Evolutionary conservation across 2,113 vertebrate species (phyloP).

Genomic region (Neopipo cinnamomea): DNA sequence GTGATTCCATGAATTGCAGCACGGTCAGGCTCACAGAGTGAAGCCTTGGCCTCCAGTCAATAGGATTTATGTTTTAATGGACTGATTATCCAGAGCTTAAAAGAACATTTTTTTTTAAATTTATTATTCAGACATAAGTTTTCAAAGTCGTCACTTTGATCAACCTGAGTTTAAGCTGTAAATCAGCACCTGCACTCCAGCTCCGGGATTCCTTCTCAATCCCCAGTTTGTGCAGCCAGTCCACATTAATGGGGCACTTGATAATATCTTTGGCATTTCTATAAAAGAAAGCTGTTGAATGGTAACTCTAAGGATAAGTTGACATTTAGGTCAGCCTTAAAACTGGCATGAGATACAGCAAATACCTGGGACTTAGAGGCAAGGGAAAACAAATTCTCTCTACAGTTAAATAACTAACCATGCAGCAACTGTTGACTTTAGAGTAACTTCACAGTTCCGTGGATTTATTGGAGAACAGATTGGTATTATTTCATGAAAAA

Average conservation of each 20-base stretch:
- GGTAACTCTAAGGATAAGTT: slow-evolving; percentile 50
- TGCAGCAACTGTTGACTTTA: slow-evolving; percentile 60
- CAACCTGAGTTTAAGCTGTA: slow-evolving; percentile 26
- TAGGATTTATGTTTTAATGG: slow-evolving; percentile 48
- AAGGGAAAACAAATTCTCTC: slow-evolving; percentile 61
- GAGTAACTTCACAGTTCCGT: slow-evolving; percentile 39
- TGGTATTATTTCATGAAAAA: slow-evolving; percentile 40
- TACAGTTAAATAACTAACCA: slow-evolving; percentile 61
- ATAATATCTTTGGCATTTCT: slow-evolving; percentile 66
- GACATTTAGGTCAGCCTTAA: slow-evolving; percentile 64
- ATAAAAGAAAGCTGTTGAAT: slow-evolving; percentile 64
- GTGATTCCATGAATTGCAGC: not conserved
- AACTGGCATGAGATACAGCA: slow-evolving; percentile 59
- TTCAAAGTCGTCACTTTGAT: slow-evolving; percentile 34
- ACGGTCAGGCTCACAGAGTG: not conserved
- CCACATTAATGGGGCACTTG: slow-evolving; percentile 42
- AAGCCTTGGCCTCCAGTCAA: slow-evolving; percentile 6
- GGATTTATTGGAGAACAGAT: slow-evolving; percentile 56
- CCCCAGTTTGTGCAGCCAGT: slow-evolving; percentile 45
- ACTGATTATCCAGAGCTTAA: slow-evolving; percentile 45
- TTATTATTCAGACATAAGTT: slow-evolving; percentile 43
- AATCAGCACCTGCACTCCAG: slow-evolving; percentile 55
- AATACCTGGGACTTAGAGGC: slow-evolving; percentile 60
- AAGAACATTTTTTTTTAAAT: not conserved
- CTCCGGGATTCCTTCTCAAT: slow-evolving; percentile 45